A percentile compares a stretch with the other conserved stretches of the same genome.
Conservation (phyloP, 2,113 vertebrate species). For the Haplochromis burtoni region DNA sequence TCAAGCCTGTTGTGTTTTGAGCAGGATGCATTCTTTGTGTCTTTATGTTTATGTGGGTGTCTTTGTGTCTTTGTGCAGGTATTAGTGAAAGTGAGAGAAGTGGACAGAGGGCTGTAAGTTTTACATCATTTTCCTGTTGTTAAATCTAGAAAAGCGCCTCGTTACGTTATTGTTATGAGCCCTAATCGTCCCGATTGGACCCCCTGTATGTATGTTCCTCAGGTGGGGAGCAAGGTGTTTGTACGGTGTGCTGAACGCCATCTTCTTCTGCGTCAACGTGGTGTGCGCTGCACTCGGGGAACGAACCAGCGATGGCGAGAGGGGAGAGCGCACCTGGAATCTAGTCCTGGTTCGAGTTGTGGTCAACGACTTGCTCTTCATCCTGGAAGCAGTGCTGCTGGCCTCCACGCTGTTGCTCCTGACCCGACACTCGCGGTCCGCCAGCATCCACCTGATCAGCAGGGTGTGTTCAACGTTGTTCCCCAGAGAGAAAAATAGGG, state of each 20-base stretch:
- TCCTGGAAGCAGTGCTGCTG: conserved; percentile 76
- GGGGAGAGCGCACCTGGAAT: conserved; percentile 67
- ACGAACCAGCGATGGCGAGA: conserved; percentile 18
- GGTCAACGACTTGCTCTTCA: conserved; percentile 84
- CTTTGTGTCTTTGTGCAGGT: conserved; percentile 60
- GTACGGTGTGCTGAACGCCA: conserved; percentile 56
- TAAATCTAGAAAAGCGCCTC: neutral
- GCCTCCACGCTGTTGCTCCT: conserved; percentile 75
- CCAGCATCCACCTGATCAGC: conserved; percentile 77
- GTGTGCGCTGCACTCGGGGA: conserved; percentile 72
- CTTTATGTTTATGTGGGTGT: neutral
- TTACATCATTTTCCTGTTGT: neutral
- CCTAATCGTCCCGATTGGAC: neutral
- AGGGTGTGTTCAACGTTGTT: conserved; percentile 59
- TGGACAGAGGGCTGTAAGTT: conserved; percentile 77
- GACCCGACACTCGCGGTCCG: conserved; percentile 71
- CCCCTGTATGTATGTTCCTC: neutral
- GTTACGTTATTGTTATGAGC: neutral
- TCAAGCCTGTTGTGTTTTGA: neutral
- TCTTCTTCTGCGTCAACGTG: conserved; percentile 79
- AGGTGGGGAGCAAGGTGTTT: conserved; percentile 44
- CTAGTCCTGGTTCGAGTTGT: conserved; percentile 80
- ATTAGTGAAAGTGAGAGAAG: conserved; percentile 77
- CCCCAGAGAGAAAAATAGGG: neutral
- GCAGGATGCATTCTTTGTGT: neutral